phyloP scores from a whole-genome alignment of 1,140 invertebrate genomes.

The Oreohelix idahoensis region DNA sequence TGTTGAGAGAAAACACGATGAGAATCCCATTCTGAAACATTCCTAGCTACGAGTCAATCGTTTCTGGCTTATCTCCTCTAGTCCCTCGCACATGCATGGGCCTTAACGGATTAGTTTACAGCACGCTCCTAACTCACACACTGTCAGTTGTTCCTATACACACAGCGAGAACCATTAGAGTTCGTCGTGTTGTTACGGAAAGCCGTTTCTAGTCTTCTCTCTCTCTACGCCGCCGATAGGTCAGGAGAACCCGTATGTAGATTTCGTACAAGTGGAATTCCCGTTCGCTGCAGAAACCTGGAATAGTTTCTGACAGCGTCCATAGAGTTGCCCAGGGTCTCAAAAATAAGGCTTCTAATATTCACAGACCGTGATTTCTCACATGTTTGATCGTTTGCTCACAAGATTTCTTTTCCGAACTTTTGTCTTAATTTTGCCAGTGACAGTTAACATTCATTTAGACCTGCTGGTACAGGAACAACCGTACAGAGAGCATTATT shows the following conservation, averaged over 20 bases:
- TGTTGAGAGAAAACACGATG: no score
- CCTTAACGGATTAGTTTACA: not conserved
- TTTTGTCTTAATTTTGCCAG: no score
- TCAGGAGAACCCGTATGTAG: not conserved
- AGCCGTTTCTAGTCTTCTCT: not conserved
- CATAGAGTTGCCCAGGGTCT: not conserved
- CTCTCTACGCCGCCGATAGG: not conserved
- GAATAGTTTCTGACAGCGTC: not conserved
- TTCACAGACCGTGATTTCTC: no score
- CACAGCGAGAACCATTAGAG: not conserved
- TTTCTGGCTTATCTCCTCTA: not conserved
- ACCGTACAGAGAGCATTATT: no score
- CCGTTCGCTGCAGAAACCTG: not conserved
- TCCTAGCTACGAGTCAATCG: no score
- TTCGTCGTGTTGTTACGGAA: not conserved
- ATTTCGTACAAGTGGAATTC: not conserved
- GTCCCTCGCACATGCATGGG: not conserved
- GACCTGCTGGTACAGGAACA: no score
- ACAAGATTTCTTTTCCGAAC: no score
- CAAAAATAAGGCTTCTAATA: not conserved
- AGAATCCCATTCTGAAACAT: no score
- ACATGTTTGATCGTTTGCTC: no score
- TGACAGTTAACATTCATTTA: no score
- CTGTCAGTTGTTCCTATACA: not conserved
- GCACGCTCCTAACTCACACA: not conserved